These are phyloP conservation scores for Oreochromis niloticus DNA, from an alignment of 2,113 vertebrate genomes.

Conservation along the genomic window DNA sequence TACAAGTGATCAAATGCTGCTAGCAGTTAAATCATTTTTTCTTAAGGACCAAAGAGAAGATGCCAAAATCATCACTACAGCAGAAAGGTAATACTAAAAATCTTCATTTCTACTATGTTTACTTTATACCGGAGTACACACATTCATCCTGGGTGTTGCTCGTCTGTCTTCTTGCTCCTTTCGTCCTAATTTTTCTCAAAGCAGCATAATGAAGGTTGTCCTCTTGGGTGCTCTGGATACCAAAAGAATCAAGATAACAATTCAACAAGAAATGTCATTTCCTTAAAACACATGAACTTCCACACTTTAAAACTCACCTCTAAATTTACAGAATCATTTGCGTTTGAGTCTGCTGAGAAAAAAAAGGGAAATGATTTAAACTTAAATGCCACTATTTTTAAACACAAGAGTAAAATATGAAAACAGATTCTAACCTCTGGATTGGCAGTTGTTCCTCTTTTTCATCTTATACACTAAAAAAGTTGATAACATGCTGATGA, in stretches of 20 bases:
- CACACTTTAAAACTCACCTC: not conserved
- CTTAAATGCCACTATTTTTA: not conserved
- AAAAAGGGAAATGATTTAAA: accelerated
- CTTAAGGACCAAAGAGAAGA: not conserved
- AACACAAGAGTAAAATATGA: not conserved
- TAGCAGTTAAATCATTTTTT: too few species aligned
- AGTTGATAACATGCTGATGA: not conserved
- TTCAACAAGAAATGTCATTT: too few species aligned
- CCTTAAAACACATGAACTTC: not conserved
- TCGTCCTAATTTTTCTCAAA: not conserved
- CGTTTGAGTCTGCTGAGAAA: not conserved
- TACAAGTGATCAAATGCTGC: not conserved
- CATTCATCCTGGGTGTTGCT: not conserved
- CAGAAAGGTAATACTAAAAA: too few species aligned
- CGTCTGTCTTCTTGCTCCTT: not conserved
- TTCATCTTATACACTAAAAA: not conserved
- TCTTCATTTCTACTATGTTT: not conserved
- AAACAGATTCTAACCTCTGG: not conserved
- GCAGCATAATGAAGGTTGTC: not conserved
- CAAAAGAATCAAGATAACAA: too few species aligned
- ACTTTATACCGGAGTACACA: conserved; percentile 11
- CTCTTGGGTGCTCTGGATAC: too few species aligned
- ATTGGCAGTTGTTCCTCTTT: not conserved
- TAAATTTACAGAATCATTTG: not conserved
- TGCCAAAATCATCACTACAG: accelerated